Evolutionary conservation across 2,888 invertebrate genomes (phyloP).

Genomic region (Notocelia uddmanniana): DNA sequence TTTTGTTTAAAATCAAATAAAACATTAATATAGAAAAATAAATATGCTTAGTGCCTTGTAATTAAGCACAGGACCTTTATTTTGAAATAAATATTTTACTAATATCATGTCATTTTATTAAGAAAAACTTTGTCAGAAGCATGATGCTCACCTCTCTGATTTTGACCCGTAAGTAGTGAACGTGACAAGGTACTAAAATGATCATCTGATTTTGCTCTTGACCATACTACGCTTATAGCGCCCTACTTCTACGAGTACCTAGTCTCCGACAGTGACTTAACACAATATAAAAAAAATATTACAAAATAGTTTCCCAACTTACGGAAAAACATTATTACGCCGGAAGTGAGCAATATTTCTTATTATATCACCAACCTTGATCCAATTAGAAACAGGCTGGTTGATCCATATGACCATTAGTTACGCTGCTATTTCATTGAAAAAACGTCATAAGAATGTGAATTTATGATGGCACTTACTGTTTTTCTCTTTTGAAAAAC

Average conservation of each 20-base stretch:
- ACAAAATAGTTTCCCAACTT: conserved; percentile 9
- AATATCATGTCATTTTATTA: no score
- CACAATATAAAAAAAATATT: conserved; percentile 7
- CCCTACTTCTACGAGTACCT: no score
- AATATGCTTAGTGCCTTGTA: no score
- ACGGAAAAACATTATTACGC: conserved; percentile 14
- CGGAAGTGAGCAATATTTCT: conserved; percentile 28
- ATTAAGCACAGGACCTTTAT: no score
- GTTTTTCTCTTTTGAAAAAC: background rate
- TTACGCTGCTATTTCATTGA: conserved; percentile 9
- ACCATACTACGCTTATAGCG: no score
- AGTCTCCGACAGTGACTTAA: no score
- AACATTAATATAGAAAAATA: no score
- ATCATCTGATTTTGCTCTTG: no score
- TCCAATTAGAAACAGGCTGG: conserved; percentile 18
- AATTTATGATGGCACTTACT: background rate
- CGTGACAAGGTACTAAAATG: no score
- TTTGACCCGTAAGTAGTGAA: background rate
- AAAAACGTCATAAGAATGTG: background rate
- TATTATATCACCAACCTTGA: conserved; percentile 30
- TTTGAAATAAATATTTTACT: conserved; percentile 38
- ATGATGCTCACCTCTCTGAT: conserved; percentile 16
- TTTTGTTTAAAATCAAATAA: conserved; percentile 35
- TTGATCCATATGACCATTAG: conserved; percentile 27
- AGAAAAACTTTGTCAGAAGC: no score